A percentile compares a stretch with the other conserved stretches of the same genome.
phyloP scores from a whole-genome alignment of 2,888 invertebrate species.

The Agriopis marginaria region DNA sequence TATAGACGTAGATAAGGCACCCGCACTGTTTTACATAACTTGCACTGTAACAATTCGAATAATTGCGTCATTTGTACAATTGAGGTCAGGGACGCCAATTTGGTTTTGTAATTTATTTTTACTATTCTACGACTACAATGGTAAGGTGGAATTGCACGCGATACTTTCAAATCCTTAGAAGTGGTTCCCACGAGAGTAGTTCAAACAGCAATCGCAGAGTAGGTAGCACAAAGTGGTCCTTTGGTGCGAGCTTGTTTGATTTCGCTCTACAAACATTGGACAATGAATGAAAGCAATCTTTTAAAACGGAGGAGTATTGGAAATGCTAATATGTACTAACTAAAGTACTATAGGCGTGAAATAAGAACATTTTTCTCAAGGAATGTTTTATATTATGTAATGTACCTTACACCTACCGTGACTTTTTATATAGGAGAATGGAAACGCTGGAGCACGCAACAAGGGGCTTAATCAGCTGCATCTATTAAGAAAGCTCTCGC shows the following conservation, averaged over 20 bases:
- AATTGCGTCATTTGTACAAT: conserved; percentile 48
- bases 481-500: conserved; percentile 50
- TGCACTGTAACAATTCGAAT: conserved; percentile 31
- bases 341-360: not conserved
- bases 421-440: not conserved
- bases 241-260: conserved; percentile 32
- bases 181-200: conserved; percentile 59
- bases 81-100: conserved; percentile 37
- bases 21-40: conserved; percentile 8
- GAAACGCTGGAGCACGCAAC: conserved; percentile 1
- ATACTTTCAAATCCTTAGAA: conserved; percentile 50
- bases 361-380: not conserved
- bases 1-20: conserved; percentile 12
- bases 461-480: conserved; percentile 19
- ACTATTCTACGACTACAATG: conserved; percentile 10
- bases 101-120: conserved; percentile 47
- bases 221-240: conserved; percentile 24
- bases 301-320: conserved; percentile 32
- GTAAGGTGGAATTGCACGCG: conserved; percentile 26
- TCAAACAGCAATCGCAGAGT: conserved; percentile 64
- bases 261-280: conserved; percentile 26
- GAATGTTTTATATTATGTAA: too few species aligned
- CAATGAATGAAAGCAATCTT: conserved; percentile 29
- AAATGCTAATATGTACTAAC: not conserved
- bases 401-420: not conserved